Evolutionary conservation across 2,888 invertebrate genomes (phyloP).

Genomic region (Dyspetes luteomarginatus): DNA sequence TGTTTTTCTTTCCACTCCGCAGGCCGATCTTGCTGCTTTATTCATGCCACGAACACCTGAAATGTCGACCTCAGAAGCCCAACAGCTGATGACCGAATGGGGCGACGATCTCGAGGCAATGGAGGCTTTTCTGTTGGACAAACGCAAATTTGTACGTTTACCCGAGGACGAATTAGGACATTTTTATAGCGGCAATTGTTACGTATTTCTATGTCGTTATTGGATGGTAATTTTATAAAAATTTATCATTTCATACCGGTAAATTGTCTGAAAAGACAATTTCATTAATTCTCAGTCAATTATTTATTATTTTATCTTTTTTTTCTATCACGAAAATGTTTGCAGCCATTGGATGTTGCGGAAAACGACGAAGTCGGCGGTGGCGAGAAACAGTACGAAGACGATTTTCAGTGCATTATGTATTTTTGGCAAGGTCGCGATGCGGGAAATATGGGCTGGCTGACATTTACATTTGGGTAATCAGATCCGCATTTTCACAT

Average conservation of each 20-base stretch:
- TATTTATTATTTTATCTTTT: background rate
- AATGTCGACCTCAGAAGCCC: conserved; percentile 93
- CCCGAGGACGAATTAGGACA: conserved; percentile 97
- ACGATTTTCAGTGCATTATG: conserved; percentile 96
- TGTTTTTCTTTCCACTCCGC: too few relatives aligned
- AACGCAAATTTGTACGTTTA: conserved; percentile 97
- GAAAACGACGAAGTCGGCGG: conserved; percentile 84
- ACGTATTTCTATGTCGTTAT: conserved; percentile 98
- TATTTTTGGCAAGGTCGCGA: conserved; percentile 99
- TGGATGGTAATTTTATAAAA: conserved; percentile 86
- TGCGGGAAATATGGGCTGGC: conserved; percentile 99
- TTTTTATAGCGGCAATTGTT: conserved; percentile 97
- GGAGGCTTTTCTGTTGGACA: conserved; percentile 98
- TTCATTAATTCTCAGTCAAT: background rate
- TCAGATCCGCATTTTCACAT: background rate
- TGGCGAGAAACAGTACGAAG: conserved; percentile 85
- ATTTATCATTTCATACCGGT: background rate
- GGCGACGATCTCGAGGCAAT: conserved; percentile 99
- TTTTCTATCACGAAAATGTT: background rate
- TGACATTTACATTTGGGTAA: conserved; percentile 97
- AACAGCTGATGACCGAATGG: conserved; percentile 96
- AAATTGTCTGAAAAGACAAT: background rate
- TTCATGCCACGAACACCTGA: conserved; percentile 97
- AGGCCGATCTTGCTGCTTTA: conserved; percentile 96
- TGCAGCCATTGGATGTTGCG: conserved; percentile 82